Conservation (phyloP, 2,888 invertebrate species). For the Panzeria rudis region DNA sequence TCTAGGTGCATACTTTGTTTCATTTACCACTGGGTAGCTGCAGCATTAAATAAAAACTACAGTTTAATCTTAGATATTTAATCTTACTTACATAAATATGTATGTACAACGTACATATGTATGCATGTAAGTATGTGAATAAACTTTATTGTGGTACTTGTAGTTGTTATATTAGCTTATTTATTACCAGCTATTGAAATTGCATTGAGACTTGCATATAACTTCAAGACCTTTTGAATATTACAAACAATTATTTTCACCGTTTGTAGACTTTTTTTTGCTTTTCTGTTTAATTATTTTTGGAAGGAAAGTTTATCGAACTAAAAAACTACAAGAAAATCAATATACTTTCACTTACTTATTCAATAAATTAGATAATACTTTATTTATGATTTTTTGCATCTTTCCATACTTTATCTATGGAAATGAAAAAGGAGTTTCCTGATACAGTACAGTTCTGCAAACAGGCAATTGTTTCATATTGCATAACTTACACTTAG, state of each 20-base stretch:
- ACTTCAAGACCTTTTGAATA: constrained; percentile 57
- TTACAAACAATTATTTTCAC: constrained; percentile 34
- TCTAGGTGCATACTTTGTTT: too few species aligned
- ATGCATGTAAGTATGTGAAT: not conserved
- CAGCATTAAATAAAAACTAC: constrained; percentile 34
- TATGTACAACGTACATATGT: not conserved
- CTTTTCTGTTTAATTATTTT: not conserved
- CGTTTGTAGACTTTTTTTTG: constrained; percentile 12
- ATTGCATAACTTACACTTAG: too few species aligned
- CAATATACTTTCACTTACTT: constrained; percentile 37
- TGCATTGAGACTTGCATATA: constrained; percentile 49
- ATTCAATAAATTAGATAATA: not conserved
- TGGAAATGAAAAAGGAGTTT: not conserved
- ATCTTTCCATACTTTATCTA: not conserved
- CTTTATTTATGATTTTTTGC: not conserved
- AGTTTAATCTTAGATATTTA: constrained; percentile 56
- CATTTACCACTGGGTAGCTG: too few species aligned
- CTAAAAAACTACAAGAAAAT: constrained; percentile 3
- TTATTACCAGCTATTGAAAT: constrained; percentile 47
- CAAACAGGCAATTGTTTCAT: too few species aligned
- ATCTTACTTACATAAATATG: constrained; percentile 36
- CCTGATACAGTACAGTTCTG: not conserved
- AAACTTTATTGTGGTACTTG: not conserved
- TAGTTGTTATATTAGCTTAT: not conserved
- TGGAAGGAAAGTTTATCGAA: constrained; percentile 8